phyloP scores from a whole-genome alignment of 2,888 invertebrate species.

The Didymodactylos carnosus region DNA sequence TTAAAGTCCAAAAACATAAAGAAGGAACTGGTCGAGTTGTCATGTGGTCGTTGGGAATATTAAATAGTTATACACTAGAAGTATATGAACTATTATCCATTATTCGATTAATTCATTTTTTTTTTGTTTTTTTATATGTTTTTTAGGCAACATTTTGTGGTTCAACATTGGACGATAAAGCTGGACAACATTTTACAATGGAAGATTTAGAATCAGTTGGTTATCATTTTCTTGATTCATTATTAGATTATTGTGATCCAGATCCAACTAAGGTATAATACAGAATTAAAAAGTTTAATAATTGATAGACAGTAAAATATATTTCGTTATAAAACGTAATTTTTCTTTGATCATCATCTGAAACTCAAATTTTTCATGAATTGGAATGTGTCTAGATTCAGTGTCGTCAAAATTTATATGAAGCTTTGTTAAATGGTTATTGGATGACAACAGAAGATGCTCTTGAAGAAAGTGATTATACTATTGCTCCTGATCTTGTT shows the following conservation, averaged over 20 bases:
- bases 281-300: not conserved
- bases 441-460: too few species aligned
- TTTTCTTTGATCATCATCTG: too few species aligned
- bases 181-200: conserved; percentile 66
- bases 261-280: conserved; percentile 29
- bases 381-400: too few species aligned
- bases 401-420: too few species aligned
- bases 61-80: conserved; percentile 81
- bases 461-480: too few species aligned
- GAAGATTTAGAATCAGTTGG: conserved; percentile 62
- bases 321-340: too few species aligned
- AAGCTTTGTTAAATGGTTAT: too few species aligned
- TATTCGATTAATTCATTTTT: not conserved
- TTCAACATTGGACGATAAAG: conserved; percentile 48
- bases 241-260: conserved; percentile 61
- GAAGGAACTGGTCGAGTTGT: conserved; percentile 84
- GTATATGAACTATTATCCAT: conserved; percentile 15
- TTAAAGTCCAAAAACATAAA: conserved; percentile 72
- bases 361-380: not conserved
- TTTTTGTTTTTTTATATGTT: not conserved
- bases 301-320: too few species aligned
- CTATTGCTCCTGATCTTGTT: too few species aligned
- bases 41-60: conserved; percentile 80
- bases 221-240: conserved; percentile 69
- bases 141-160: conserved; percentile 65